A percentile compares a stretch with the other conserved stretches of the same genome.
Evolutionary conservation across 2,113 vertebrate species (phyloP).

Genomic region (Sinocyclocheilus maitianheensis): DNA sequence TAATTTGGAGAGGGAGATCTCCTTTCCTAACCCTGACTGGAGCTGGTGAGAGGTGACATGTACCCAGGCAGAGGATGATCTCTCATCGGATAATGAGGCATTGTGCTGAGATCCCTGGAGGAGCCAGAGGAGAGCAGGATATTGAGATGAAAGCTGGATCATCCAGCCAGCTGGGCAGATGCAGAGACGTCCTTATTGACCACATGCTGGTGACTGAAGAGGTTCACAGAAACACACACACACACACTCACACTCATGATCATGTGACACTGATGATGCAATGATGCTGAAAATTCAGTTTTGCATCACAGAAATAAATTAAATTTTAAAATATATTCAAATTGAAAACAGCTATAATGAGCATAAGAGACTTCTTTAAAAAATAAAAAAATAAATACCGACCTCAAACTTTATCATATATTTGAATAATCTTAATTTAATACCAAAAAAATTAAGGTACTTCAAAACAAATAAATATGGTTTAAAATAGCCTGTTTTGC

Average conservation of each 20-base stretch:
- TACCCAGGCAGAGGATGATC: slow-evolving; percentile 24
- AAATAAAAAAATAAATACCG: no score
- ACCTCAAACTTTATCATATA: no score
- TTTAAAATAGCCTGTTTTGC: background rate
- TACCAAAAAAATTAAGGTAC: no score
- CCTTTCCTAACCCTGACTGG: slow-evolving; percentile 34
- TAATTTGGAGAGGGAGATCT: slow-evolving; percentile 46
- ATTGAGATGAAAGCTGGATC: slow-evolving; percentile 22
- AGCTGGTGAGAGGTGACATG: slow-evolving; percentile 36
- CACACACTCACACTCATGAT: background rate
- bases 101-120: slow-evolving; percentile 33
- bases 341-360: background rate
- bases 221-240: slow-evolving; percentile 13
- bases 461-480: no score
- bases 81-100: slow-evolving; percentile 38
- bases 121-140: slow-evolving; percentile 11
- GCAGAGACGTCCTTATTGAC: slow-evolving; percentile 18
- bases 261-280: no score
- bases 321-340: no score
- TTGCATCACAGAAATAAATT: no score
- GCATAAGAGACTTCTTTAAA: no score
- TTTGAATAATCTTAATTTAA: no score
- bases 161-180: slow-evolving; percentile 24
- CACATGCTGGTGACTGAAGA: slow-evolving; percentile 7
- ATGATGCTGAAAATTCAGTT: no score